Percentiles rank a stretch among this genome's conserved stretches.
Evolutionary conservation across 2,113 vertebrate genomes (phyloP).

Genomic region (Aphyosemion australe): DNA sequence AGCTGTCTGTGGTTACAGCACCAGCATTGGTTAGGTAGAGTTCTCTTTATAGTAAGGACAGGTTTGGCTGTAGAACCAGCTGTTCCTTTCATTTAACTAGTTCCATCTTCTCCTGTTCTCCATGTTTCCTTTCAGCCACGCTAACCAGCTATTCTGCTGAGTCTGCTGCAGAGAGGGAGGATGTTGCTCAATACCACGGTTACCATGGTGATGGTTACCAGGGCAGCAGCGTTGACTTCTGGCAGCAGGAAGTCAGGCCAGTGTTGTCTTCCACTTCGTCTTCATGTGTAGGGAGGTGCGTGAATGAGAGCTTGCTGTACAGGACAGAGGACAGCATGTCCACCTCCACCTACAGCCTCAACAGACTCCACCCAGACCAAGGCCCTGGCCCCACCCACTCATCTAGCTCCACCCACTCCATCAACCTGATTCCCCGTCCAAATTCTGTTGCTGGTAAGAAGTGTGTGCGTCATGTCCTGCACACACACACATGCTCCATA

Average conservation of each 20-base stretch:
- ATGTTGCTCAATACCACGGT: slow-evolving; percentile 82
- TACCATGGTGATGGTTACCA: slow-evolving; percentile 85
- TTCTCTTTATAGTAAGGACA: too few species aligned
- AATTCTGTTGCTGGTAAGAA: slow-evolving; percentile 95
- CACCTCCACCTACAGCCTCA: slow-evolving; percentile 94
- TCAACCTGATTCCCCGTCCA: slow-evolving; percentile 95
- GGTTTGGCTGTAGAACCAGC: too few species aligned
- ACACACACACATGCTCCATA: neutral
- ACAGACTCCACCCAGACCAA: slow-evolving; percentile 90
- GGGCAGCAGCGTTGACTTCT: slow-evolving; percentile 87
- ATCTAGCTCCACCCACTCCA: slow-evolving; percentile 91
- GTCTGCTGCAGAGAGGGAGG: slow-evolving; percentile 81
- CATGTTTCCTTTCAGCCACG: slow-evolving; percentile 79
- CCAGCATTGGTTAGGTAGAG: too few species aligned
- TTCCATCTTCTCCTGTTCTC: neutral
- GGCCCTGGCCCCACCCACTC: slow-evolving; percentile 83
- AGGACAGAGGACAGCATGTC: slow-evolving; percentile 90
- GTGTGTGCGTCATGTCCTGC: neutral
- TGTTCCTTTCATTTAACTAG: neutral
- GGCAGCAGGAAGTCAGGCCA: slow-evolving; percentile 80
- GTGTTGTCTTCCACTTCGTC: slow-evolving; percentile 77
- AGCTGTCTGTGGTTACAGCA: too few species aligned
- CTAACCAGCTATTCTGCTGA: slow-evolving; percentile 95
- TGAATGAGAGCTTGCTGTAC: slow-evolving; percentile 84
- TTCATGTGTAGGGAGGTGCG: slow-evolving; percentile 55